These are phyloP conservation scores for Auanema sp. DNA, from an alignment of 2,888 invertebrate genomes.

Conservation along the genomic window DNA sequence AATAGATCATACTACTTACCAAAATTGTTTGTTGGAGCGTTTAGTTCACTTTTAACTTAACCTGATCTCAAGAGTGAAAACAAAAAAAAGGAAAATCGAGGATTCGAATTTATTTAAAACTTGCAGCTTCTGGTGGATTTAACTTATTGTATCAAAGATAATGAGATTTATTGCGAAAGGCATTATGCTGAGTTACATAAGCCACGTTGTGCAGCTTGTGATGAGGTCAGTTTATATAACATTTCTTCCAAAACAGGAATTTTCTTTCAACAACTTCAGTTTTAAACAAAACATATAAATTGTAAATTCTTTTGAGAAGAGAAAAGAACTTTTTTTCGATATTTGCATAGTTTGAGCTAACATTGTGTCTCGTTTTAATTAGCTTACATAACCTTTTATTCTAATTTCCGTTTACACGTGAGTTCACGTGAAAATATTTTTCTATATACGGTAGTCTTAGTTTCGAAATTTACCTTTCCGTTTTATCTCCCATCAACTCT, in stretches of 20 bases:
- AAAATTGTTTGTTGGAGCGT: neutral
- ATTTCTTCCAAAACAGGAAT: constrained; percentile 2
- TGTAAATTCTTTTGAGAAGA: too few relatives aligned
- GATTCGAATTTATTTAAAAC: constrained; percentile 1
- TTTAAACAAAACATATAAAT: too few relatives aligned
- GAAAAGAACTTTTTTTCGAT: too few relatives aligned
- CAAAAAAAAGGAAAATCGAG: neutral
- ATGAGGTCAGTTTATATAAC: constrained; percentile 79
- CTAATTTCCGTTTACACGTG: too few relatives aligned
- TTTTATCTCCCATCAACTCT: too few relatives aligned
- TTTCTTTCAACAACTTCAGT: constrained; percentile 1
- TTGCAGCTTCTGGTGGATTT: constrained; percentile 85
- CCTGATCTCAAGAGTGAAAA: too few relatives aligned
- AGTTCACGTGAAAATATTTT: too few relatives aligned
- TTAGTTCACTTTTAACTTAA: neutral
- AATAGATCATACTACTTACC: neutral
- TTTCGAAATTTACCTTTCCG: too few relatives aligned
- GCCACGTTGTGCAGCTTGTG: constrained; percentile 92
- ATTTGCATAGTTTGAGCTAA: too few relatives aligned
- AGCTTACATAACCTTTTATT: too few relatives aligned
- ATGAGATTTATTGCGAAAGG: constrained; percentile 84
- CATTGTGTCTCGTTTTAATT: too few relatives aligned
- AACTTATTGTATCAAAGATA: constrained; percentile 89
- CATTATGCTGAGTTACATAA: constrained; percentile 95
- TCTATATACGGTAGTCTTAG: too few relatives aligned